Base-by-base conservation (phyloP, 2,797 vertebrate species). In the Rhinoraja longicauda region DNA sequence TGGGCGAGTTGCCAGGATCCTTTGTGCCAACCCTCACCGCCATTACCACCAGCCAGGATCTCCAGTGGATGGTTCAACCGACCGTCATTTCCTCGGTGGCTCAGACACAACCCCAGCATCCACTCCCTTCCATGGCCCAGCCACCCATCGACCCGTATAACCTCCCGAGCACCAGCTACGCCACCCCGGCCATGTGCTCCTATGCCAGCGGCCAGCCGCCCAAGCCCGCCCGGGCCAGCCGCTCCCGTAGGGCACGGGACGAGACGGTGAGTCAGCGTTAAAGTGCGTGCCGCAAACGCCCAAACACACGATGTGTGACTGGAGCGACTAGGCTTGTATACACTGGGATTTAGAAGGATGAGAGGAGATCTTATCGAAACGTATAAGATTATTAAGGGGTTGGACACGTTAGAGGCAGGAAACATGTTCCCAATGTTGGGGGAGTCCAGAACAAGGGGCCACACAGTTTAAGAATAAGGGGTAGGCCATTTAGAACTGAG, bases 11-110 rank as follows among this genome's bases (percentile, higher is more conserved):
- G 98, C 98, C 98, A 45, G 95, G 98, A 95, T 98, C 98, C 95
- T 99, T 99, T 62, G 98, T 99, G 94, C 98, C 98, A 95, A 99
- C 98, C 93, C 98, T 99, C 96, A 99, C 98, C 21, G 98, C 98
- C 95, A 99, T 99, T 96, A 98, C 98, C 95, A 98, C 97, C 94
- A 99, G 98, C 95, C 98, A 98, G 95, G 99, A 99, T 95, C 97
- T 99, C 95, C 99, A 99, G 98, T 99, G 99, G 99, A 96, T 99
- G 96, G 98, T 98, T 93, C 98, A 99, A 93, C 98, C 99, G 12
- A 98, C 98, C 92, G 97, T 99, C 93, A 97, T 98, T 95, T 98
- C 98, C 93, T 99, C 99, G 1, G 98, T 99, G 95, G 98, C 99
- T 92, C 98, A 97, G 94, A 97, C 98, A 59, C 98, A 96, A 0